Evolutionary conservation across 2,797 vertebrate genomes (phyloP), one percentile per base, ranked within the genome.

Genomic region (Enteromius treurensis): DNA sequence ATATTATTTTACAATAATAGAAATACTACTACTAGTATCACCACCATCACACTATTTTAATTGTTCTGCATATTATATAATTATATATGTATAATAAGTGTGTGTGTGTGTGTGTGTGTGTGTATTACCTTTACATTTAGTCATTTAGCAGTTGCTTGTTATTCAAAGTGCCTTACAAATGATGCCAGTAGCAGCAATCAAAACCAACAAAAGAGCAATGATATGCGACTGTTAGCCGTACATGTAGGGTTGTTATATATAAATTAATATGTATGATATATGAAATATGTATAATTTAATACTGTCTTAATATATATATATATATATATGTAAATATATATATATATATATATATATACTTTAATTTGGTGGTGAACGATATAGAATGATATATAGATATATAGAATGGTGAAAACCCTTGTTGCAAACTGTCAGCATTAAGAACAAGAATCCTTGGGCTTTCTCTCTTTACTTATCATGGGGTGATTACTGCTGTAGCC

Each of bases 401-500:
- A 79, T 49, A 70, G n/a, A 67, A 55, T 40, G 6, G 62, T 64
- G 21, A 23, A 45, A 4, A 55, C 45, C 11, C 6, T 11, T 37
- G 7, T 80, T 51, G 17, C 51, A 53, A 80, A 71, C 10, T 71
- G 42, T 58, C 40, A 80, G 21, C 17, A 62, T 76, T 58, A 47
- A 45, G 68, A 81, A 55, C 51, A 32, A 68, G 70, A 83, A 88
- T 87, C 84, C 80, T 88, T 87, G 86, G 84, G 83, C 86, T 86
- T 83, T 81, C 84, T 78, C 73, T 70, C 74, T 84, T 86, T 85
- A 84, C 84, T 94, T 94, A 93, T 94, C 92, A 86, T 81, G 80
- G 89, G 85, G 91, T 89, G 90, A 90, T 90, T 90, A 88, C 86
- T 70, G 75, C 34, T 88, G 92, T 89, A 89, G 91, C 87, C 86